phyloP scores from a whole-genome alignment of 1,140 invertebrate species.

The Cecropterus lyciades region DNA sequence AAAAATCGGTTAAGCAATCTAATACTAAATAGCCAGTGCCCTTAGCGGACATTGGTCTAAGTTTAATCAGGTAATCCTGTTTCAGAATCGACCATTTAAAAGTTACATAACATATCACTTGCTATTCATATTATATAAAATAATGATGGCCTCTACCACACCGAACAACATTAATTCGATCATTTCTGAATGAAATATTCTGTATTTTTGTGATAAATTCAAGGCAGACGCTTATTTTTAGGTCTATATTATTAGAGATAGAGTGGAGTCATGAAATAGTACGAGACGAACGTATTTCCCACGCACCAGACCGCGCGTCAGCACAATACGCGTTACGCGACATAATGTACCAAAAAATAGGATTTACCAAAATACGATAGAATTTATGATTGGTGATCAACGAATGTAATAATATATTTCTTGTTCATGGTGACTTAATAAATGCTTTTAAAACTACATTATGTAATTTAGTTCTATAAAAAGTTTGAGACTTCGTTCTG shows the following conservation, averaged over 20 bases:
- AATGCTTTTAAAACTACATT: not conserved
- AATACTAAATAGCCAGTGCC: no score
- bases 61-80: no score
- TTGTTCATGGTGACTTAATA: not conserved
- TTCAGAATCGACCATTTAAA: no score
- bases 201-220: conserved; percentile 1
- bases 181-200: not conserved
- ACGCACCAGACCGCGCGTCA: not conserved
- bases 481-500: no score
- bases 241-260: not conserved
- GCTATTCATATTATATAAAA: no score
- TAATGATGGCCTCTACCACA: no score
- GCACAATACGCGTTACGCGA: not conserved
- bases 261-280: not conserved
- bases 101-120: no score
- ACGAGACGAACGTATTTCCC: not conserved
- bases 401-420: not conserved
- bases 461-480: not conserved
- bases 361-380: not conserved
- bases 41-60: no score
- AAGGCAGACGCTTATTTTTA: not conserved
- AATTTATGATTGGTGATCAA: not conserved
- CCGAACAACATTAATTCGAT: not conserved
- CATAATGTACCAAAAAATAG: conserved; percentile 2
- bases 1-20: no score